These are phyloP conservation scores for Xiphophorus maculatus DNA, from an alignment of 2,113 vertebrate species.

Conservation along the genomic window DNA sequence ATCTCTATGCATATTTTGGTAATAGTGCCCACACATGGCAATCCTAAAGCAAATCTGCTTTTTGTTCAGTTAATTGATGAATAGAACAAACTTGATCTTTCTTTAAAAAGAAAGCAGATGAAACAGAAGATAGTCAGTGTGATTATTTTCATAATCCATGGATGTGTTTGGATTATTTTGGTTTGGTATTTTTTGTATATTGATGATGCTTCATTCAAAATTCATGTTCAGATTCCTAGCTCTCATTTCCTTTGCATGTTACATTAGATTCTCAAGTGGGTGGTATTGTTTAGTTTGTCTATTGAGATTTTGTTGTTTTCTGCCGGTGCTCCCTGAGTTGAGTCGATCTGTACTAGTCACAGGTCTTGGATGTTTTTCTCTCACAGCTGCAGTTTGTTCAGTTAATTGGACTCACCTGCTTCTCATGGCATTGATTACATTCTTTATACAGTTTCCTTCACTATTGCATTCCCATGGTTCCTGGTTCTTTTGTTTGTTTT, in stretches of 20 bases:
- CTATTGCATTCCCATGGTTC: background rate
- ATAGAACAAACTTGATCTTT: too few species aligned
- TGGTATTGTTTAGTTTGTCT: background rate
- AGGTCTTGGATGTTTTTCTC: background rate
- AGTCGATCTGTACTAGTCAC: background rate
- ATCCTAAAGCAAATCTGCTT: background rate
- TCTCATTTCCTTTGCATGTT: too few species aligned
- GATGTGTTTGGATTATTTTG: too few species aligned
- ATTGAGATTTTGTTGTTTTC: background rate
- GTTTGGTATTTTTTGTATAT: background rate
- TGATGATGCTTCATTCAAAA: background rate
- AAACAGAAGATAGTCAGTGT: too few species aligned
- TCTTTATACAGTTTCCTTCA: background rate
- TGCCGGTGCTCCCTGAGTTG: too few species aligned
- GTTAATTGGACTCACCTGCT: background rate
- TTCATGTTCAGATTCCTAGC: background rate
- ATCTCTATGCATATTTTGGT: too few species aligned
- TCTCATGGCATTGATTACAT: background rate
- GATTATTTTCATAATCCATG: too few species aligned
- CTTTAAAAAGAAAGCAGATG: too few species aligned
- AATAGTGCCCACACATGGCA: background rate
- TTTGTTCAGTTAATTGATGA: background rate
- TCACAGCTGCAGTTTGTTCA: background rate
- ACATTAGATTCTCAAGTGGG: too few species aligned
- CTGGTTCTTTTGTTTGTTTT: background rate